phyloP scores from a whole-genome alignment of 2,113 vertebrate species.

The Athene cunicularia region DNA sequence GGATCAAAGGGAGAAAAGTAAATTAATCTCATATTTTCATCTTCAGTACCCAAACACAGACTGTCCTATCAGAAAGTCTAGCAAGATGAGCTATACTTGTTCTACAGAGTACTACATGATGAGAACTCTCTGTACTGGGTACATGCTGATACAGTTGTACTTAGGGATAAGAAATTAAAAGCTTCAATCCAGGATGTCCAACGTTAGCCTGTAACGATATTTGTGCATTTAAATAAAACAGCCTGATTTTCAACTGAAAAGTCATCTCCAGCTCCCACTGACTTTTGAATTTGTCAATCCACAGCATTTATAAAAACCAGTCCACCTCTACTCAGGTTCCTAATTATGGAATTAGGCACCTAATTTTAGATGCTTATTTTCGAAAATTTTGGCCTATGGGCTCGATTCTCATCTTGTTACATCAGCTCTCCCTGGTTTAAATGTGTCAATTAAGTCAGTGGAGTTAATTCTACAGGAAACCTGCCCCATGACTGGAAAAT shows the following conservation, averaged over 20 bases:
- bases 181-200: neutral
- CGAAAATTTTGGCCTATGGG: neutral
- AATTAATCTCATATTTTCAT: neutral
- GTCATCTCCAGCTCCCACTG: neutral
- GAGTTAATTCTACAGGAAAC: neutral
- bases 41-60: neutral
- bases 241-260: neutral
- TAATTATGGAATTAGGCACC: neutral
- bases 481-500: neutral
- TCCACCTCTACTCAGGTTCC: neutral
- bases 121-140: neutral
- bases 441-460: neutral
- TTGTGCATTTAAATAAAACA: neutral
- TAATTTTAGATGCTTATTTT: neutral
- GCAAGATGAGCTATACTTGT: neutral
- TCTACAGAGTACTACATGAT: neutral
- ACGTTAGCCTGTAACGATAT: neutral
- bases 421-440: neutral
- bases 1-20: neutral
- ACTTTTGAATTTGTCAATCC: neutral
- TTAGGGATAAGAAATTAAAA: neutral
- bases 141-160: neutral
- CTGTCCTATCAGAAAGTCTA: neutral
- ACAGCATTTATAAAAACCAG: neutral
- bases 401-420: neutral